Evolutionary conservation across 2,113 vertebrate species (phyloP).

Genomic region (Benitochromis conjunctus): DNA sequence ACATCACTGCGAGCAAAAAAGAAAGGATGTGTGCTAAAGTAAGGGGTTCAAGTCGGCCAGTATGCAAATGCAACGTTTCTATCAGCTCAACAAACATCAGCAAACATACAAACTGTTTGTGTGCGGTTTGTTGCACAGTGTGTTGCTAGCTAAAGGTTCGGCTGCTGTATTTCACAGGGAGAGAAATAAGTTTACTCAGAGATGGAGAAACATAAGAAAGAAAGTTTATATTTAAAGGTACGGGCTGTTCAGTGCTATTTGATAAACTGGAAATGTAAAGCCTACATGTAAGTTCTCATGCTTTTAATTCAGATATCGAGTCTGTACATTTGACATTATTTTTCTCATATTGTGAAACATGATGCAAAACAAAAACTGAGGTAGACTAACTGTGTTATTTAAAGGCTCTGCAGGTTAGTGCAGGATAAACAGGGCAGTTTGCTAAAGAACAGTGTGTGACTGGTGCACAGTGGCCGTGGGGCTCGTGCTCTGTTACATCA

Average conservation of each 20-base stretch:
- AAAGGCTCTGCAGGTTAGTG: neutral
- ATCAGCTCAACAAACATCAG: neutral
- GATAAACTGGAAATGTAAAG: neutral
- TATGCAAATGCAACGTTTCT: neutral
- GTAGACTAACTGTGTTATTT: neutral
- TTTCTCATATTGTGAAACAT: neutral
- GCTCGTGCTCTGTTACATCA: neutral
- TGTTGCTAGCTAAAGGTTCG: neutral
- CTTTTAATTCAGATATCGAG: neutral
- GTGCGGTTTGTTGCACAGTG: neutral
- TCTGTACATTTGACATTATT: neutral
- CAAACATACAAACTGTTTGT: neutral
- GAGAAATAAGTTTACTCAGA: neutral
- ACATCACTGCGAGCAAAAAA: neutral
- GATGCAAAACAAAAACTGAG: neutral
- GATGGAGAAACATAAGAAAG: neutral
- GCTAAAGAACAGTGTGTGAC: neutral
- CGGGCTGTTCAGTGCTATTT: neutral
- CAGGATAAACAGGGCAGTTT: neutral
- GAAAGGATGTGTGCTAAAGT: neutral
- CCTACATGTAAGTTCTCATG: neutral
- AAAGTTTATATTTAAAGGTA: neutral
- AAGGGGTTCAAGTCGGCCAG: neutral
- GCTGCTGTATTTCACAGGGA: neutral
- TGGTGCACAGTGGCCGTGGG: neutral